Conservation (phyloP, 2,113 vertebrate genomes). For the Bufo gargarizans region DNA sequence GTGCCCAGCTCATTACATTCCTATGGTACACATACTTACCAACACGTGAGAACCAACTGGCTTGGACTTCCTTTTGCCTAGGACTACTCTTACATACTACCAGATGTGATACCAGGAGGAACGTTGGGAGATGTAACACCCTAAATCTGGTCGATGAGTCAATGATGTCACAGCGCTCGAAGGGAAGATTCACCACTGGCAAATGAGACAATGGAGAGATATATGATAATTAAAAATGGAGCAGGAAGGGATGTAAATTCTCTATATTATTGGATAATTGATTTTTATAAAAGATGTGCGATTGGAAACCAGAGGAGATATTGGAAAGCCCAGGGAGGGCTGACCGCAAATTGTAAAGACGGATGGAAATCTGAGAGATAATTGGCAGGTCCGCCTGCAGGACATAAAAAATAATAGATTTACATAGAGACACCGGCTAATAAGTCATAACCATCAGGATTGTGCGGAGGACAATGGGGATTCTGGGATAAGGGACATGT, state of each 20-base stretch:
- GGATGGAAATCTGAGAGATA: slow-evolving; percentile 20
- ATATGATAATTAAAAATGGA: slow-evolving; percentile 54
- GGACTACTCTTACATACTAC: not conserved
- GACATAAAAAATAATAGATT: slow-evolving; percentile 3
- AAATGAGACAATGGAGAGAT: slow-evolving; percentile 39
- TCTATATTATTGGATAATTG: slow-evolving; percentile 55
- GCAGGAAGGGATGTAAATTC: slow-evolving; percentile 45
- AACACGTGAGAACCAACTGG: too few relatives aligned
- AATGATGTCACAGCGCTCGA: not conserved
- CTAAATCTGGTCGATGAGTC: not conserved
- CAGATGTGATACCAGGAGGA: not conserved
- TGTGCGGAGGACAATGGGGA: not conserved
- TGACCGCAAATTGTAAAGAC: slow-evolving; percentile 16
- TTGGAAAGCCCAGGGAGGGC: not conserved
- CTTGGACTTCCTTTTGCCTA: too few relatives aligned
- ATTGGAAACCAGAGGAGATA: slow-evolving; percentile 26
- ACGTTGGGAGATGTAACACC: not conserved
- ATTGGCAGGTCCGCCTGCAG: not conserved
- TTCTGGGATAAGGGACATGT: not conserved
- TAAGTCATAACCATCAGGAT: not conserved
- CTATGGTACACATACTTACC: too few relatives aligned
- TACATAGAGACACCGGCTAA: not conserved
- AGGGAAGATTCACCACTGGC: slow-evolving; percentile 15
- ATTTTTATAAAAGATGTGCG: slow-evolving; percentile 42
- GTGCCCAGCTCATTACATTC: too few relatives aligned